Evolutionary conservation across 2,888 invertebrate genomes (phyloP), one percentile per base, ranked within the genome.

Genomic region (Pheosia tremula): DNA sequence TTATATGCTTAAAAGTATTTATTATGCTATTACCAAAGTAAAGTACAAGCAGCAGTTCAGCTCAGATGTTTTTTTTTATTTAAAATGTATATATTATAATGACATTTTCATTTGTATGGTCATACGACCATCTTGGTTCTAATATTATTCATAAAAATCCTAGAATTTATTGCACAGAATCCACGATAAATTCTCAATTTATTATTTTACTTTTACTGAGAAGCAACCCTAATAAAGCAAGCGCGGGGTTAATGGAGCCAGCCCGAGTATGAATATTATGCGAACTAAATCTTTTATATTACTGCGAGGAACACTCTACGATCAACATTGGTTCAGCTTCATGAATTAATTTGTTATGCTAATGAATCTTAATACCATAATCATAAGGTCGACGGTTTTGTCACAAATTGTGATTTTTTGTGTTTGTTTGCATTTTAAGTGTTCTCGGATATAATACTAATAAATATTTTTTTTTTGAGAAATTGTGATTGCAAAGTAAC

Each of bases 241-340:
- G 77, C 72, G 70, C 67, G 73, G 74, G 77, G 80, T 84, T 83
- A 84, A 86, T 85, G 83, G 79, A 79, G 65, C 78, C 70, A 66
- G 69, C 63, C 68, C 13, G 49, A 74, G 78, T 81, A 86, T 86
- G 86, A 86, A 86, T 86, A 84, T 85, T 83, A 85, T 78, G 81
- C 71, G 78, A 85, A 85, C 84, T 86, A 86, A 85, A 86, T 86
- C 83, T 85, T 83, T 83, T 83, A 84, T 83, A 83, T 80, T 78
- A 79, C 77, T 78, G 67, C 68, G 61, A 65, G 60, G 50, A 59
- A 58, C 67, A 67, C 61, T 67, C 67, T 61, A 61, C 52, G 65
- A 61, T 64, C 69, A 71, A 71, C 72, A 75, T 72, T 63, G 66
- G 72, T 60, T 53, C 45, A 52, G 52, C 52, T 61, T 62, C 62